Conservation (phyloP, 1,140 invertebrate genomes). For the Eulimnadia texana region DNA sequence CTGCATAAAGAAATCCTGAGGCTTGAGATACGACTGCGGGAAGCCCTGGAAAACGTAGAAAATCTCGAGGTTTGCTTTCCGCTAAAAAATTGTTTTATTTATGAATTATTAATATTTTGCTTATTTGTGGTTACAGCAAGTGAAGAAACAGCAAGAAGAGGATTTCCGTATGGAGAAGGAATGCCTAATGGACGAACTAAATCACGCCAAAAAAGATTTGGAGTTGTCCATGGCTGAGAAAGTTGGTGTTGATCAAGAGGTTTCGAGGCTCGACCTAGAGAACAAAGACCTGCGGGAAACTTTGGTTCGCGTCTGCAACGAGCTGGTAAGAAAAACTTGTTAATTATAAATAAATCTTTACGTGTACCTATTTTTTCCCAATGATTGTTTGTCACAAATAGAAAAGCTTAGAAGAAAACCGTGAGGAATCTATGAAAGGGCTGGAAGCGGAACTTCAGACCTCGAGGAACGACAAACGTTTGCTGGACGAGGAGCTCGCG, state of each 20-base stretch:
- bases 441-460: background rate
- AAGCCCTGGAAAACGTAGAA: background rate
- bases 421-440: background rate
- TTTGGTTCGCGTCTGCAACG: background rate
- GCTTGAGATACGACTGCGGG: background rate
- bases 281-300: background rate
- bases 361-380: background rate
- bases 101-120: conserved; percentile 1
- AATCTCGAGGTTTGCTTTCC: too few relatives aligned
- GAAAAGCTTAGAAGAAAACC: background rate
- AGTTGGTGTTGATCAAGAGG: background rate
- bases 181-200: background rate
- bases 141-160: background rate
- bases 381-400: background rate
- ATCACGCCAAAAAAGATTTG: background rate
- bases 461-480: background rate
- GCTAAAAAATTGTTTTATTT: background rate
- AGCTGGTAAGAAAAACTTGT: background rate
- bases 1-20: background rate
- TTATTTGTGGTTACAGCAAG: background rate
- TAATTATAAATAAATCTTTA: background rate
- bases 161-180: background rate
- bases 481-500: background rate
- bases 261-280: background rate
- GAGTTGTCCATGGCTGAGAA: conserved; percentile 1